Percentiles rank a stretch among this genome's conserved stretches.
Evolutionary conservation across 2,888 invertebrate species (phyloP).

Genomic region (Cantharis rustica): DNA sequence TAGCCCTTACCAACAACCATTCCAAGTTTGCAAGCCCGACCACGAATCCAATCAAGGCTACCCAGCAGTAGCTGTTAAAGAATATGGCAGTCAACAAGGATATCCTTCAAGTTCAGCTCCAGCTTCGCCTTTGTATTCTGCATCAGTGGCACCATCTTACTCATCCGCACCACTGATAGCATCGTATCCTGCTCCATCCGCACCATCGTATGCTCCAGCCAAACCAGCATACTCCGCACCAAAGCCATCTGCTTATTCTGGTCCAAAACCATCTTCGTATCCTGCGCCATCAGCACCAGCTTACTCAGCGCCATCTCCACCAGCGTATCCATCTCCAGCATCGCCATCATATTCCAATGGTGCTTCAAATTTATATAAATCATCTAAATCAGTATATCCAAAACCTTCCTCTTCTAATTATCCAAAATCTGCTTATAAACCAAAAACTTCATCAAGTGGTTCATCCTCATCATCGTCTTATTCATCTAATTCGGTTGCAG

Average conservation of each 20-base stretch:
- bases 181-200: slow-evolving; percentile 4
- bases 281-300: background rate
- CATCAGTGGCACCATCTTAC: background rate
- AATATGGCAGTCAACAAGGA: background rate
- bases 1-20: slow-evolving; percentile 50
- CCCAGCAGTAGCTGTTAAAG: slow-evolving; percentile 11
- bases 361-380: background rate
- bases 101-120: slow-evolving; percentile 13
- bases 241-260: slow-evolving; percentile 14
- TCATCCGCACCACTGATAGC: background rate
- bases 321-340: slow-evolving; percentile 30
- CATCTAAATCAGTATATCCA: background rate
- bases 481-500: background rate
- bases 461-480: slow-evolving; percentile 7
- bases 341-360: slow-evolving; percentile 26
- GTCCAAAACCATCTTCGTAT: slow-evolving; percentile 5
- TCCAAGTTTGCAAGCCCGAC: slow-evolving; percentile 51
- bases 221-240: slow-evolving; percentile 25
- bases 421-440: background rate
- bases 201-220: slow-evolving; percentile 3
- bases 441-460: background rate
- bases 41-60: slow-evolving; percentile 22
- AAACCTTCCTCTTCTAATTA: background rate
- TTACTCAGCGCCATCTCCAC: slow-evolving; percentile 12
- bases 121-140: slow-evolving; percentile 2